A percentile compares a stretch with the other conserved stretches of the same genome.
phyloP scores from a whole-genome alignment of 2,888 invertebrate genomes.

The Mesorhabditis belari region DNA sequence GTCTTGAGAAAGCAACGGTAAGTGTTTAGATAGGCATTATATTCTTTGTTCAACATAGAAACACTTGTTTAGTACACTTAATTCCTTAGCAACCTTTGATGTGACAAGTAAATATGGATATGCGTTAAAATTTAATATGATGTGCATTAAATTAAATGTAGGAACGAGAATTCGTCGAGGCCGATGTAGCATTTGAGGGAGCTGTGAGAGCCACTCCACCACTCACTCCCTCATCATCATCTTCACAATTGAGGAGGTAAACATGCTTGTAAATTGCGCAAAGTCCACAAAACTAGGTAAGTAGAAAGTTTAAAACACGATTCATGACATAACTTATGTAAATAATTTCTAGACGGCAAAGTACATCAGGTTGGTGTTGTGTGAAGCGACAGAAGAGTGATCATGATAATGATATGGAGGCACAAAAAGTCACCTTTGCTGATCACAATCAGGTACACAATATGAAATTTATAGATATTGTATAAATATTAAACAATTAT shows the following conservation, averaged over 20 bases:
- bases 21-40: not conserved
- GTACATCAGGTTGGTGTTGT: not conserved
- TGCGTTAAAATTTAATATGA: too few relatives aligned
- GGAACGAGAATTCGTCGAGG: constrained; percentile 48
- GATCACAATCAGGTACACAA: not conserved
- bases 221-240: constrained; percentile 16
- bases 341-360: not conserved
- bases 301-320: not conserved
- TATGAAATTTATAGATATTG: too few relatives aligned
- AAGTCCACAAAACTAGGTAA: not conserved
- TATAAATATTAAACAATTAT: too few relatives aligned
- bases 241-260: not conserved
- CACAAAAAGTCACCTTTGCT: not conserved
- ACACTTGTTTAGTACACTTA: too few relatives aligned
- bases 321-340: too few relatives aligned
- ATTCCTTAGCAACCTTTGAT: too few relatives aligned
- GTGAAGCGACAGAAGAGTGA: not conserved
- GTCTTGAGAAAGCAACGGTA: constrained; percentile 87
- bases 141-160: too few relatives aligned
- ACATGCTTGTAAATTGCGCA: not conserved
- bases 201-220: constrained; percentile 39
- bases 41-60: too few relatives aligned
- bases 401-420: not conserved
- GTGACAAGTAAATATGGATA: too few relatives aligned
- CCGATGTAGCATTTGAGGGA: constrained; percentile 43